These are phyloP conservation scores for Chaetodon trifasciatus DNA, from an alignment of 2,797 vertebrate genomes.

Conservation along the genomic window DNA sequence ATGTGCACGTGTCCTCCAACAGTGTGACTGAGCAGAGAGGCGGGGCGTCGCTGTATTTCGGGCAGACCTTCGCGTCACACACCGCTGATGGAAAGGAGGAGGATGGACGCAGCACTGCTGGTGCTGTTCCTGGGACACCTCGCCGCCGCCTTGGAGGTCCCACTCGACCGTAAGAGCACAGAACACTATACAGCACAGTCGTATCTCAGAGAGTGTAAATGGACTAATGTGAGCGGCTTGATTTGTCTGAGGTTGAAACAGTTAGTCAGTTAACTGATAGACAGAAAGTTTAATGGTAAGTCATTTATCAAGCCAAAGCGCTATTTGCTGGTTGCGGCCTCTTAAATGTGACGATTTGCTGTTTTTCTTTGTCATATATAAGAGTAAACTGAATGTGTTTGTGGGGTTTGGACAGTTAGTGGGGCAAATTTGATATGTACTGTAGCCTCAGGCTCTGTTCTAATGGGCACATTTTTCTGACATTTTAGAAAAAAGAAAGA, in stretches of 20 bases:
- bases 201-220: not conserved
- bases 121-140: conserved; percentile 89
- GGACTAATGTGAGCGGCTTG: not conserved
- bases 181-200: not conserved
- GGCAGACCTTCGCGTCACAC: conserved; percentile 76
- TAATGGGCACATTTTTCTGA: not conserved
- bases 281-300: not conserved
- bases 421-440: not conserved
- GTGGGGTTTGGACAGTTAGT: not conserved
- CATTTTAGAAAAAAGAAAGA: not conserved
- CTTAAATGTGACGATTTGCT: not conserved
- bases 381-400: not conserved
- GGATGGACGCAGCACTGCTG: conserved; percentile 81
- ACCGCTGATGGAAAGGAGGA: conserved; percentile 87
- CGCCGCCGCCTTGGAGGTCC: conserved; percentile 91
- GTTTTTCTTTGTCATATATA: not conserved
- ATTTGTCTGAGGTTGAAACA: not conserved
- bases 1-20: conserved; percentile 66
- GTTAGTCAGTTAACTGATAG: not conserved
- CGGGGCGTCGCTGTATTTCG: conserved; percentile 66
- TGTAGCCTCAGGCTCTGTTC: no score
- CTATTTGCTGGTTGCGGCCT: not conserved
- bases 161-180: conserved; percentile 94
- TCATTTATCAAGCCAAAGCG: not conserved
- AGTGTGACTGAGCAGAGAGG: conserved; percentile 69